Evolutionary conservation across 2,113 vertebrate genomes (phyloP).

Genomic region (Tonatia bakeri): DNA sequence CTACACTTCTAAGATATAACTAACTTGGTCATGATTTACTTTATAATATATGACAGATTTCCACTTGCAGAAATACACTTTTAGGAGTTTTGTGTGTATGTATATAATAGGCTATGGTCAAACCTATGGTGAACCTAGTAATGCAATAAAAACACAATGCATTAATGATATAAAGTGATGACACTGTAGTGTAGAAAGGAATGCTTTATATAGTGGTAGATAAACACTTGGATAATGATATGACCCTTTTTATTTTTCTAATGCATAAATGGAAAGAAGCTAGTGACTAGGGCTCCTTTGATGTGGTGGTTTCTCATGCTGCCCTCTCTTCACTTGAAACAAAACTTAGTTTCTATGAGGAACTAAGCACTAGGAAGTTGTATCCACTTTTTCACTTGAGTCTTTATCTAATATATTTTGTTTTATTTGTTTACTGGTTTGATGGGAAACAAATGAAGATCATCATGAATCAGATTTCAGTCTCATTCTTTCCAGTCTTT

Average conservation of each 20-base stretch:
- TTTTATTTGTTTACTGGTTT: not conserved
- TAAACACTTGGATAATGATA: not conserved
- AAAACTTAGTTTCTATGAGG: not conserved
- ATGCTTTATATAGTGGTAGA: not conserved
- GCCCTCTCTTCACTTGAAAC: not conserved
- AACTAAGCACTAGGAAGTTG: not conserved
- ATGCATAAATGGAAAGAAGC: not conserved
- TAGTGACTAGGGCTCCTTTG: not conserved
- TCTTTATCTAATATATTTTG: not conserved
- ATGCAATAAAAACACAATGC: not conserved
- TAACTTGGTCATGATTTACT: not conserved
- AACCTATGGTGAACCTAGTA: not conserved
- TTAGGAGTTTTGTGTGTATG: not conserved
- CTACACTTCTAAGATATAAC: not conserved
- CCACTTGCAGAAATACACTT: not conserved
- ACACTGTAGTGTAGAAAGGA: not conserved
- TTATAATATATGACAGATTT: not conserved
- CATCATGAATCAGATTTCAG: not conserved
- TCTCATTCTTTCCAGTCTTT: not conserved
- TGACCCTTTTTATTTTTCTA: not conserved
- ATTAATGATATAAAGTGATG: not conserved
- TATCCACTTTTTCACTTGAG: not conserved
- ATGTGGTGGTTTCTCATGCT: not conserved
- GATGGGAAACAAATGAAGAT: not conserved
- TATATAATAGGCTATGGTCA: not conserved